Evolutionary conservation across 2,113 vertebrate genomes (phyloP).

Genomic region (Cavia porcellus): DNA sequence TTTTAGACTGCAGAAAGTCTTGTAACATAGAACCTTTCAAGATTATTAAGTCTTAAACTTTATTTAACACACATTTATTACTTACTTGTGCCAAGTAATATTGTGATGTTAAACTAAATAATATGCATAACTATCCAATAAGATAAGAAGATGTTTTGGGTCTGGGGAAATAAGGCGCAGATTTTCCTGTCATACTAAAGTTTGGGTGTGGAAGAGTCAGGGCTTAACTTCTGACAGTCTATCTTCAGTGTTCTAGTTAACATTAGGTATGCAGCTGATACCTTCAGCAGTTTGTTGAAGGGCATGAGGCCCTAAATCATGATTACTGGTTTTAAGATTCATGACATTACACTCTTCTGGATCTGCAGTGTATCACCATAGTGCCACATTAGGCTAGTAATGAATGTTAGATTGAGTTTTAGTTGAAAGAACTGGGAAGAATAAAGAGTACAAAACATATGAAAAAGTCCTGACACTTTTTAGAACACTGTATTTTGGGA

Average conservation of each 20-base stretch:
- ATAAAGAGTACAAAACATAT: neutral
- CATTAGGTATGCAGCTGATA: neutral
- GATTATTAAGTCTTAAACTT: neutral
- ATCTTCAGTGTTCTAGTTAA: neutral
- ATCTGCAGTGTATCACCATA: neutral
- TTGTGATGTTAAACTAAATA: neutral
- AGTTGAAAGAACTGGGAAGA: neutral
- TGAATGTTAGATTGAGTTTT: neutral
- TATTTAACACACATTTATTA: neutral
- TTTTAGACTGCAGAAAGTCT: neutral
- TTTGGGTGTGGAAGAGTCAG: accelerated
- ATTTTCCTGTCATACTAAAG: neutral
- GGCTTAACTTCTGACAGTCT: neutral
- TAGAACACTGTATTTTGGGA: neutral
- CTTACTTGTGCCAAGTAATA: neutral
- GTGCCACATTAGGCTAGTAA: neutral
- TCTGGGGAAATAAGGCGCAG: neutral
- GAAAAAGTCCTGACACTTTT: neutral
- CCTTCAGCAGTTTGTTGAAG: neutral
- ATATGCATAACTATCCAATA: neutral
- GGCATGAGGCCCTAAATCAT: neutral
- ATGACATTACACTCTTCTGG: neutral
- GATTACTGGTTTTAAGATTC: neutral
- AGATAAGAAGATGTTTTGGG: neutral
- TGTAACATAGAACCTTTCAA: neutral